These are phyloP conservation scores for Balearica regulorum DNA, from an alignment of 2,797 vertebrate species.

Conservation along the genomic window DNA sequence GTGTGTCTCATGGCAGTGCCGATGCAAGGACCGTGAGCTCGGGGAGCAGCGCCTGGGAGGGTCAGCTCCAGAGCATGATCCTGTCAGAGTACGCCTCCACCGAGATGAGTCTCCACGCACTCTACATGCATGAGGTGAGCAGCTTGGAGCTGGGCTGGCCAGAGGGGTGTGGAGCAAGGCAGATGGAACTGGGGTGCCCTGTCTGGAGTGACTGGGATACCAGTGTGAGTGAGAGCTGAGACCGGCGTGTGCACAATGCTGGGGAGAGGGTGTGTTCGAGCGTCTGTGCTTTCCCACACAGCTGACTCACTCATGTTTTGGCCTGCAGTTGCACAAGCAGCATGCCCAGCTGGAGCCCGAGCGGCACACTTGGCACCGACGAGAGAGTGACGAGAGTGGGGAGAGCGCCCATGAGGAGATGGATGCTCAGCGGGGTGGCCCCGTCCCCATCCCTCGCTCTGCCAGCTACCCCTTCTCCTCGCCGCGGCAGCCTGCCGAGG, in stretches of 20 bases:
- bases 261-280: not conserved
- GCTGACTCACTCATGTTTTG: not conserved
- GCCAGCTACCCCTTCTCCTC: slow-evolving; percentile 85
- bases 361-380: slow-evolving; percentile 94
- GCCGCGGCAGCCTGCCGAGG: slow-evolving; percentile 69
- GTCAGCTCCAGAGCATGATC: slow-evolving; percentile 91
- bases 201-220: not conserved
- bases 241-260: not conserved
- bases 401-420: slow-evolving; percentile 87
- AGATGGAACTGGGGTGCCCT: not conserved
- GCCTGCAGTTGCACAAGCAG: slow-evolving; percentile 88
- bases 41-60: slow-evolving; percentile 96
- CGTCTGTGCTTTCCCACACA: not conserved
- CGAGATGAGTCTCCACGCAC: slow-evolving; percentile 97
- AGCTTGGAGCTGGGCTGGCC: not conserved
- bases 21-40: slow-evolving; percentile 92
- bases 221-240: not conserved
- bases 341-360: slow-evolving; percentile 87
- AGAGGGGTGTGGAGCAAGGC: not conserved
- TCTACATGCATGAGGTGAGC: slow-evolving; percentile 96
- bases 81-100: slow-evolving; percentile 96
- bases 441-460: slow-evolving; percentile 73
- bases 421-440: slow-evolving; percentile 66
- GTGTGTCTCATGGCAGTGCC: slow-evolving; percentile 70
- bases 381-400: slow-evolving; percentile 94